Evolutionary conservation across 2,797 vertebrate genomes (phyloP).

Genomic region (Neosalanx taihuensis): DNA sequence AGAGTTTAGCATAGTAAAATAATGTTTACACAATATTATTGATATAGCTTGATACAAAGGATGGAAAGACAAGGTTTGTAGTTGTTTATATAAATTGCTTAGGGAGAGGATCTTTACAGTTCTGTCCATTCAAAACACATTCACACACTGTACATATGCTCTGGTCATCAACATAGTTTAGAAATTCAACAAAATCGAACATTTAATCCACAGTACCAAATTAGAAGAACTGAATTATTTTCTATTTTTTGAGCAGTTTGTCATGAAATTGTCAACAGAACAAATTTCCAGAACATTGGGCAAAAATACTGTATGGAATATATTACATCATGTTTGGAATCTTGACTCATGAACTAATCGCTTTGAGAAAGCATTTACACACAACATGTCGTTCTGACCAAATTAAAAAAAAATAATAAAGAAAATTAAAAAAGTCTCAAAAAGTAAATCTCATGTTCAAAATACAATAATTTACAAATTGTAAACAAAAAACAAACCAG

Average conservation of each 20-base stretch:
- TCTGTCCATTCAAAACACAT: conserved; percentile 49
- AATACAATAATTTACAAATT: conserved; percentile 89
- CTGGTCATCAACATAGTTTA: conserved; percentile 39
- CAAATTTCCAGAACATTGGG: conserved; percentile 42
- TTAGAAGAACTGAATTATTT: conserved; percentile 35
- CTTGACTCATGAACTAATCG: conserved; percentile 39
- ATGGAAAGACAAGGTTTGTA: conserved; percentile 27
- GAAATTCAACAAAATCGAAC: conserved; percentile 62
- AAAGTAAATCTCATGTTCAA: conserved; percentile 61
- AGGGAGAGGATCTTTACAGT: conserved; percentile 46
- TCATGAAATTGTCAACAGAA: conserved; percentile 43
- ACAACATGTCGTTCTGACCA: conserved; percentile 54
- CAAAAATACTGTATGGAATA: conserved; percentile 66
- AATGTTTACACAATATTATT: background rate
- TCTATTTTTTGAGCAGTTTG: conserved; percentile 33
- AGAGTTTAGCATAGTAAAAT: background rate
- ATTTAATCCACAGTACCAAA: conserved; percentile 61
- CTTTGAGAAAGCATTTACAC: conserved; percentile 54
- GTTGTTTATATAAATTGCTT: conserved; percentile 70
- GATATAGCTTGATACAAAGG: background rate
- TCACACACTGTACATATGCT: conserved; percentile 34
- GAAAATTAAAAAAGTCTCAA: conserved; percentile 48
- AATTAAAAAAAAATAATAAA: conserved; percentile 74
- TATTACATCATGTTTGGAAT: conserved; percentile 58
- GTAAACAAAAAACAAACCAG: conserved; percentile 64